Evolutionary conservation across 1,140 invertebrate genomes (phyloP).

Genomic region (Zeugodacus cucurbitae): DNA sequence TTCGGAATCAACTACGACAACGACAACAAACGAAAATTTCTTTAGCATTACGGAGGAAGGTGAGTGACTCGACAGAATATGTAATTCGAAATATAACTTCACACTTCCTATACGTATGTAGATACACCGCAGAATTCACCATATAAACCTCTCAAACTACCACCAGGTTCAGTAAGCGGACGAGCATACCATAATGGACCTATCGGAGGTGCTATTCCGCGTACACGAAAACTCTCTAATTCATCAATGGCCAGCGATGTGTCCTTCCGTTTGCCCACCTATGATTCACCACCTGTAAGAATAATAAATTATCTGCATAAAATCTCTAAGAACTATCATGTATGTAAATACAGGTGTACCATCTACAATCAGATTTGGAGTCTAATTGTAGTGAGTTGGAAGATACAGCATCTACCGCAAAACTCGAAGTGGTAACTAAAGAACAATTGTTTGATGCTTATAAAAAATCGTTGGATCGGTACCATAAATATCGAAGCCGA

Average conservation of each 20-base stretch:
- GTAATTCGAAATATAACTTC: neutral
- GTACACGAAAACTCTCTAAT: slow-evolving; percentile 70
- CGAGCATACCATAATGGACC: slow-evolving; percentile 55
- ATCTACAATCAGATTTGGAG: slow-evolving; percentile 82
- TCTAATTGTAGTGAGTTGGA: slow-evolving; percentile 86
- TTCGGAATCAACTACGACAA: slow-evolving; percentile 66
- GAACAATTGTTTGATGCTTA: slow-evolving; percentile 84
- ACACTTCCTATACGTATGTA: slow-evolving; percentile 48
- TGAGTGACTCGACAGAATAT: slow-evolving; percentile 51
- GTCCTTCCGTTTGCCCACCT: slow-evolving; percentile 78
- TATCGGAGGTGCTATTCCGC: slow-evolving; percentile 49
- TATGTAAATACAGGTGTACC: slow-evolving; percentile 53
- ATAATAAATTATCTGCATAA: neutral
- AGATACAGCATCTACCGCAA: slow-evolving; percentile 73
- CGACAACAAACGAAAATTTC: slow-evolving; percentile 69
- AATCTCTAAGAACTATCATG: neutral
- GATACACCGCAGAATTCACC: slow-evolving; percentile 72
- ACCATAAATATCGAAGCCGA: slow-evolving; percentile 84
- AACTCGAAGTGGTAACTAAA: slow-evolving; percentile 81
- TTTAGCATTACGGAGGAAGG: slow-evolving; percentile 73
- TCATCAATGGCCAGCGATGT: slow-evolving; percentile 80
- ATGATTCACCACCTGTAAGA: slow-evolving; percentile 73
- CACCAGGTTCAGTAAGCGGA: slow-evolving; percentile 51
- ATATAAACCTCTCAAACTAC: slow-evolving; percentile 60
- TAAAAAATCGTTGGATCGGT: slow-evolving; percentile 78